Base-by-base conservation (phyloP, 2,113 vertebrate genomes). In the Garra rufa region DNA sequence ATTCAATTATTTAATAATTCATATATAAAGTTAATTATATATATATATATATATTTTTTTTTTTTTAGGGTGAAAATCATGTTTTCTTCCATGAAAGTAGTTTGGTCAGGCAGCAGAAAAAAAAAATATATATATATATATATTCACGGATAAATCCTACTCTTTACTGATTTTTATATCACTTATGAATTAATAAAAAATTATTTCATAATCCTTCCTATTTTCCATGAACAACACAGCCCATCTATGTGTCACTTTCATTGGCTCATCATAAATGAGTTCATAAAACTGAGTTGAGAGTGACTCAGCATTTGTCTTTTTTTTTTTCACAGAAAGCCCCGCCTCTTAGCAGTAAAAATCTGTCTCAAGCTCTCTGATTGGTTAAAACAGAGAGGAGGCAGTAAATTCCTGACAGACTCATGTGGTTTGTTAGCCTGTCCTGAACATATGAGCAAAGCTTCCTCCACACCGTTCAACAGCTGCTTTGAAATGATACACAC, bases 261-360 rank as follows among this genome's bases (percentile, higher is more conserved):
- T 19, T 43, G 13, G 41, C 41, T 30, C 11, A 38, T n/a, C 17
- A 57, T 76, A 55, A n/a, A 55, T 76, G 3, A 75, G 71, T 30
- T 75, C 4, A 75, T 30, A 30, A 52, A 52, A 26, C 61, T 15
- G 43, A 75, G 73, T 17, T 7, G 15, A 52, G 0, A 59, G 50
- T 83, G 81, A 88, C 76, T 83, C 80, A 34, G 86, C 83, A 83
- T 57, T 83, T 15, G 0, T 41, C 57, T 9, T 55, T n/a, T 48
- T 48, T 1, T 52, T 48, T 61, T 57, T 24, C 7, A 38, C 13
- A n/a, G 38, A 30, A 67, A 65, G 24, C 77, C 26, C 59, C 9
- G 65, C 48, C 59, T 46, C 78, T 48, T 50, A 48, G 50, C 38
- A 52, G 3, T 6, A 13, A 9, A 46, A 61, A 19, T 11, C 61